Evolutionary conservation across 2,797 vertebrate species (phyloP).

Genomic region (Clarias fuscus): DNA sequence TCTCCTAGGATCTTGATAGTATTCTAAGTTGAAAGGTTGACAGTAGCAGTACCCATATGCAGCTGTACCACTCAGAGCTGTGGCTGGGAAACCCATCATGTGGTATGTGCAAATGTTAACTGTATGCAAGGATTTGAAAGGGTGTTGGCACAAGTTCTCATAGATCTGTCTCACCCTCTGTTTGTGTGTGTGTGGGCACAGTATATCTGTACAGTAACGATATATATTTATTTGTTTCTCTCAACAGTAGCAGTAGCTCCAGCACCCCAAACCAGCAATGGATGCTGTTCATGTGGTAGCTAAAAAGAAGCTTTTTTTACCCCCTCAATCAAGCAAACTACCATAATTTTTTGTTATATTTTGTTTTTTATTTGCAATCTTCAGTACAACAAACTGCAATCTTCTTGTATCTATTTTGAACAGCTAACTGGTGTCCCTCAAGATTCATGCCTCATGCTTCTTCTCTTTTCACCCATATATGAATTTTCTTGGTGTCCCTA

Average conservation of each 20-base stretch:
- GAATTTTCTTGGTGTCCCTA: not conserved
- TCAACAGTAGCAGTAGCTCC: not conserved
- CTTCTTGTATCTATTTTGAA: not conserved
- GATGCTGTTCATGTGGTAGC: not conserved
- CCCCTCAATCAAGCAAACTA: not conserved
- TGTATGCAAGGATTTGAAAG: constrained; percentile 2
- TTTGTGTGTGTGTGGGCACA: not conserved
- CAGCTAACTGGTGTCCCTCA: constrained; percentile 2
- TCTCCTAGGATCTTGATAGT: not conserved
- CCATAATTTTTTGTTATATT: not conserved
- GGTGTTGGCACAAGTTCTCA: not conserved
- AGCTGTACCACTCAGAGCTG: not conserved
- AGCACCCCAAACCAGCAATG: not conserved
- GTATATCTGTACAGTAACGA: not conserved
- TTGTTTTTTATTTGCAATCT: not conserved
- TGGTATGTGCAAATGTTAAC: not conserved
- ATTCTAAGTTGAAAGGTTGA: not conserved
- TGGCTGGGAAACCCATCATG: not conserved
- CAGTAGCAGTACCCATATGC: not conserved
- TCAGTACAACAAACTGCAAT: not conserved
- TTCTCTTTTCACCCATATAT: not conserved
- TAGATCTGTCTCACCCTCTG: not conserved
- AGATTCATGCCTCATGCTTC: not conserved
- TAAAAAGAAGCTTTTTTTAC: not conserved
- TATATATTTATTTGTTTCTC: constrained; percentile 7